These are phyloP conservation scores for Ganaspis sp. DNA, from an alignment of 1,140 invertebrate species.

Conservation along the genomic window DNA sequence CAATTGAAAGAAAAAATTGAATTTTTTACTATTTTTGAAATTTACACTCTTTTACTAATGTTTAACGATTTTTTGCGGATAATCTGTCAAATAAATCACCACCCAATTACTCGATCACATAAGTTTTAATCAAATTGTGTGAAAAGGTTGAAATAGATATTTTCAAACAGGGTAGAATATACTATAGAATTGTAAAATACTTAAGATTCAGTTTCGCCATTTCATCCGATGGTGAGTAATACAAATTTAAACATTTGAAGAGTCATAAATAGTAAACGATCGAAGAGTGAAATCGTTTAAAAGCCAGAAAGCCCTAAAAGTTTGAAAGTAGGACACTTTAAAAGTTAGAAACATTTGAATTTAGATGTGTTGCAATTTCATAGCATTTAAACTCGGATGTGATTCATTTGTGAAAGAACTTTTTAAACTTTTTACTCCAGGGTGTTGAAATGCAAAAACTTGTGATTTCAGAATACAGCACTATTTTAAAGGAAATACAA, in stretches of 20 bases:
- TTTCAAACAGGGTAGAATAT: too few species aligned
- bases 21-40: too few species aligned
- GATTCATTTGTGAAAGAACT: background rate
- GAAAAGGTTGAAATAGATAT: too few species aligned
- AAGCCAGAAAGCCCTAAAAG: background rate
- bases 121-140: too few species aligned
- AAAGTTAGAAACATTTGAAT: constrained; percentile 11
- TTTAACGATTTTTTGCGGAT: too few species aligned
- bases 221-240: too few species aligned
- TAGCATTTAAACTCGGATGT: background rate
- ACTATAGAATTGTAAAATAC: too few species aligned
- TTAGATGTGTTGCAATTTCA: constrained; percentile 13
- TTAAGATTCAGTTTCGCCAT: too few species aligned
- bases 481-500: background rate
- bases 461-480: background rate
- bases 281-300: background rate
- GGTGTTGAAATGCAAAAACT: background rate
- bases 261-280: background rate
- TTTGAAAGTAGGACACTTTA: background rate
- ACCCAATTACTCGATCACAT: too few species aligned
- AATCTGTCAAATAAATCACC: too few species aligned
- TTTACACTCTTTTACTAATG: too few species aligned
- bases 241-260: background rate
- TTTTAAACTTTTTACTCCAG: background rate
- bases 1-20: too few species aligned